Evolutionary conservation across 92 coral and sea anemone species (phyloP), one percentile per base, ranked within the genome.

Genomic region (Epizoanthus illoricatus): DNA sequence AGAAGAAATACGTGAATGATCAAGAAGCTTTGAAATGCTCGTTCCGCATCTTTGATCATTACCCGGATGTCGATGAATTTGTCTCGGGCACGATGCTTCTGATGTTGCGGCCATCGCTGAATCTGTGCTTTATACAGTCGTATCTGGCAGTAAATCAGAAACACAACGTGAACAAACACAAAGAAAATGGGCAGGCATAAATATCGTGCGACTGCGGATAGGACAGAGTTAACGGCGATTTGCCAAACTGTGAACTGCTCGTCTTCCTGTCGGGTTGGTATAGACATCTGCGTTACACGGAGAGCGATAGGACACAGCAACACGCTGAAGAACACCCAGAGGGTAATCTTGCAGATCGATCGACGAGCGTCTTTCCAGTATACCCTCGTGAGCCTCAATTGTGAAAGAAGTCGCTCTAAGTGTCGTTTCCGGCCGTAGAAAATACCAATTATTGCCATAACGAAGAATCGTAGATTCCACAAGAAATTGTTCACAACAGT

Each of bases 381-480:
- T 28, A 85, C 76, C 42, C 85, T 23, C 16, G 92, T 90, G 23
- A 92, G 42, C 19, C 81, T 84, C 33, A 90, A 47, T 20, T 79
- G 66, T 7, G 83, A 41, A 19, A 90, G 76, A 71, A 92, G 63
- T 17, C 57, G 80, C 42, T 90, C 94, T 11, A 91, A 39, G 63
- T 91, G 95, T 10, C 86, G 75, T 36, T 75, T 87, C 16, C 81
- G 79, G 63, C 91, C 85, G 84, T 90, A 92, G 7, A 54, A 24
- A 41, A 86, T 39, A 0, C 94, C 94, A 19, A 92, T 70, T 39
- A 83, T 13, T 58, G 83, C 72, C 84, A 90, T 81, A 4, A 83
- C 83, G 5, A 85, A 80, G 75, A 73, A 84, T 6, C 97, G 86
- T 4, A 84, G 43, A 2, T 85, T 74, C 97, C 97, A 92, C 55